Evolutionary conservation across 2,113 vertebrate species (phyloP), one percentile per base, ranked within the genome.

Genomic region (Tyto alba): DNA sequence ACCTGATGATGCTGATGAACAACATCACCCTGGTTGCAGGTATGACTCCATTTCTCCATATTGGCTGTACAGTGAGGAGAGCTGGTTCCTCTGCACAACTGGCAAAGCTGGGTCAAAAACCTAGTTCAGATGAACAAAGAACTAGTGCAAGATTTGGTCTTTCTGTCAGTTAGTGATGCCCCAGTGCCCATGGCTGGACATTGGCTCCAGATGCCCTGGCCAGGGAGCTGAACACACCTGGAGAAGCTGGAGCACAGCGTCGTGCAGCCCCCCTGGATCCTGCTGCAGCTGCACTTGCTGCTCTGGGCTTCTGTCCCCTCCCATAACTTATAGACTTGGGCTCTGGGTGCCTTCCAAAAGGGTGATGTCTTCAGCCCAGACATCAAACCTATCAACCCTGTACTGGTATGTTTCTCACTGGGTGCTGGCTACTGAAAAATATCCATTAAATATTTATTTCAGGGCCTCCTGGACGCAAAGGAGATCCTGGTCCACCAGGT

Each of bases 401-500:
- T 7, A 8, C 20, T 81, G 20, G 2, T 59, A 29, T 36, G 40
- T 6, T 36, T 16, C 40, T 74, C 41, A 45, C 17, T 47, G 66
- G 59, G 26, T 36, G n/a, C 34, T 88, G 55, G 47, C 52, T 79
- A 30, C 73, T 93, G 66, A 89, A 90, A 95, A 93, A 87, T 45
- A 55, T n/a, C 43, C 47, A 67, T 87, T 62, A 52, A 80, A 87
- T 94, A 90, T 97, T 78, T 75, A 22, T 97, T 97, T 90, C 89
- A 98, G 98, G 96, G 45, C 83, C 72, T 69, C 82, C 96, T 68
- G 53, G 73, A 78, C 50, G 7, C 69, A 97, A 93, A 82, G 96
- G 97, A 67, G 96, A 97, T 73, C 95, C 9, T 72, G 98, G 98
- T 7, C 29, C 32, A 68, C 96, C 94, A 95, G 98, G 98, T 98